Conservation (phyloP, 2,797 vertebrate genomes). For the Hybognathus amarus region DNA sequence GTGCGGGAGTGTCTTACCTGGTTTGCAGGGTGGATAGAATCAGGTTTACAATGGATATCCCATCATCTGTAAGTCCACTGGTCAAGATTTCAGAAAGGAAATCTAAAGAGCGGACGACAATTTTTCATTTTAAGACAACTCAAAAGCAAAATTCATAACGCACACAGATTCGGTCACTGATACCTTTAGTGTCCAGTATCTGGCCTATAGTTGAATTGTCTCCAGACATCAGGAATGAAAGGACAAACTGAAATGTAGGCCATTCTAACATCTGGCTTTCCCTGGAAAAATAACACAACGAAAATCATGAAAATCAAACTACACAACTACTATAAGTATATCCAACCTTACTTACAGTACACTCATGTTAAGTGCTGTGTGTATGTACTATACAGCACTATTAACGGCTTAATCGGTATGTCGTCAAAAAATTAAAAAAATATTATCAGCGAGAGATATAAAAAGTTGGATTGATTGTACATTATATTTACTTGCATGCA, state of each 20-base stretch:
- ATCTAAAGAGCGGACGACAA: slow-evolving; percentile 72
- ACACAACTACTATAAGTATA: background rate
- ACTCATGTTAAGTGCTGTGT: no score
- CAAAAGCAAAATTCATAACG: background rate
- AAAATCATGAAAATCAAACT: background rate
- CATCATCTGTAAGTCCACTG: slow-evolving; percentile 89
- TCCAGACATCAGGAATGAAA: slow-evolving; percentile 92
- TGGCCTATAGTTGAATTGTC: slow-evolving; percentile 83
- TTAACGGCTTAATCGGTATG: background rate
- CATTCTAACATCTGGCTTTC: slow-evolving; percentile 85
- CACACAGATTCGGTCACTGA: background rate
- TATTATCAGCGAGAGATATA: background rate
- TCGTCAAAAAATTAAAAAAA: background rate
- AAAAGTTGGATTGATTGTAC: background rate
- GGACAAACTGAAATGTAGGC: slow-evolving; percentile 89
- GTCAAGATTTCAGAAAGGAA: slow-evolving; percentile 88
- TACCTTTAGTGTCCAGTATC: slow-evolving; percentile 93
- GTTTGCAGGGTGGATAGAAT: slow-evolving; percentile 88
- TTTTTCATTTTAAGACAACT: background rate
- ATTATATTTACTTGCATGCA: no score
- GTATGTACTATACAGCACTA: no score
- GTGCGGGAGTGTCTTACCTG: slow-evolving; percentile 73
- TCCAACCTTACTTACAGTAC: no score
- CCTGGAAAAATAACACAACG: slow-evolving; percentile 75
- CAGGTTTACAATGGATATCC: slow-evolving; percentile 87